Percentiles rank a stretch among this genome's conserved stretches.
Conservation (phyloP, 2,797 vertebrate genomes). For the Vipera ursinii region DNA sequence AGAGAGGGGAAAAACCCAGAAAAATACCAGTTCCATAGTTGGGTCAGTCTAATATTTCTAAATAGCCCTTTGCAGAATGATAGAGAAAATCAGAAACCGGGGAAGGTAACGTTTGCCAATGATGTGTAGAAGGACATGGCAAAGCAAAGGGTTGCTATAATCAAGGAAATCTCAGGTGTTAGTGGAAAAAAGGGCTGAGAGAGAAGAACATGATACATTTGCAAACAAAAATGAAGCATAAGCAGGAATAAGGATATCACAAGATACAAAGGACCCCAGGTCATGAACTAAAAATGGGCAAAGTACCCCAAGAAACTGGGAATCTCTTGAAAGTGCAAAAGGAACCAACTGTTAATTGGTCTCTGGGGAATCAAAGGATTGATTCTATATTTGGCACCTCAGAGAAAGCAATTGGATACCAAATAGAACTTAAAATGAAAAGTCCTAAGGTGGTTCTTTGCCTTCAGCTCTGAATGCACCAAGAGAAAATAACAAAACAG, state of each 20-base stretch:
- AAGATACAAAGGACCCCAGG: background rate
- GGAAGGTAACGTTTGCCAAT: background rate
- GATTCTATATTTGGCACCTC: background rate
- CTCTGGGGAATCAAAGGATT: background rate
- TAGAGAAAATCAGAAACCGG: background rate
- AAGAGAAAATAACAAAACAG: background rate
- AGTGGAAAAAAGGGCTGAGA: background rate
- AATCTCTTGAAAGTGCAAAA: background rate
- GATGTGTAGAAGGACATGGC: background rate
- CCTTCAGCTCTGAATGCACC: background rate
- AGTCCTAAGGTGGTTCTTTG: background rate
- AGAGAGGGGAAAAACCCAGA: background rate
- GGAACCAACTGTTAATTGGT: background rate
- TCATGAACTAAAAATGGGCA: background rate
- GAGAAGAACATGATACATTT: background rate
- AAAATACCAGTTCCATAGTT: background rate
- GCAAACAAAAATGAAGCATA: background rate
- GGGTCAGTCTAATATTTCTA: background rate
- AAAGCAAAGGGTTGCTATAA: background rate
- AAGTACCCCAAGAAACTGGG: background rate
- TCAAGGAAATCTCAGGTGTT: background rate
- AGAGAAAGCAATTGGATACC: background rate
- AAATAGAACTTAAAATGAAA: background rate
- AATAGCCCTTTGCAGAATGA: background rate
- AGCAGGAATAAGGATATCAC: background rate